A percentile compares a stretch with the other conserved stretches of the same genome.
Evolutionary conservation across 2,888 invertebrate species (phyloP).

Genomic region (Eretmocerus hayati): DNA sequence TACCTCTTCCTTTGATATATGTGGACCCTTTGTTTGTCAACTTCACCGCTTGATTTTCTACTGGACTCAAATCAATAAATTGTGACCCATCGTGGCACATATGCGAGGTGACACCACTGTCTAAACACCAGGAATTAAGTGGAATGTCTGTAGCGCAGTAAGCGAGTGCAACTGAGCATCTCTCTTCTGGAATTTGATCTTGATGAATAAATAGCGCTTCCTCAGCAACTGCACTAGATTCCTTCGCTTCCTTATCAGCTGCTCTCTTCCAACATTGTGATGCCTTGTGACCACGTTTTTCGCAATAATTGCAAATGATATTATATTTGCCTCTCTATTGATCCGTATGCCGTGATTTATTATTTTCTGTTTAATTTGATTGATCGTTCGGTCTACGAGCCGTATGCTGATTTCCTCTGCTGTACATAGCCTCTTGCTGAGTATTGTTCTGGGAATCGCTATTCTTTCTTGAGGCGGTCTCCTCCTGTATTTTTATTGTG

Average conservation of each 20-base stretch:
- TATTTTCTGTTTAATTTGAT: too few relatives aligned
- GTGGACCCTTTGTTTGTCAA: neutral
- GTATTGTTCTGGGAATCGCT: too few relatives aligned
- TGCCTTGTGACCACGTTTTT: too few relatives aligned
- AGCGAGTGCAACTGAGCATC: neutral
- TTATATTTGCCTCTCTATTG: too few relatives aligned
- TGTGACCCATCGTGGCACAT: neutral
- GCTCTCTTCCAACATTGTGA: too few relatives aligned
- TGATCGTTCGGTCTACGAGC: too few relatives aligned
- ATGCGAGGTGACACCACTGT: neutral
- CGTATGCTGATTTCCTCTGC: too few relatives aligned
- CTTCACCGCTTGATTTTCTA: neutral
- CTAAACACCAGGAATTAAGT: neutral
- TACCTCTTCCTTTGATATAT: neutral
- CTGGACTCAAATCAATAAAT: neutral
- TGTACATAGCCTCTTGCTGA: too few relatives aligned
- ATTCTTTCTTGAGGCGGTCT: neutral
- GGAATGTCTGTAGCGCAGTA: neutral
- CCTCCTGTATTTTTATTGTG: neutral
- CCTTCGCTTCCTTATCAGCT: neutral
- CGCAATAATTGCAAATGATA: too few relatives aligned
- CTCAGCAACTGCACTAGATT: neutral
- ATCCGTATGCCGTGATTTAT: too few relatives aligned
- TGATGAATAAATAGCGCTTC: neutral
- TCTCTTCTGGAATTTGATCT: neutral